These are phyloP conservation scores for Pinna nobilis DNA, from an alignment of 1,140 invertebrate genomes.

Conservation along the genomic window DNA sequence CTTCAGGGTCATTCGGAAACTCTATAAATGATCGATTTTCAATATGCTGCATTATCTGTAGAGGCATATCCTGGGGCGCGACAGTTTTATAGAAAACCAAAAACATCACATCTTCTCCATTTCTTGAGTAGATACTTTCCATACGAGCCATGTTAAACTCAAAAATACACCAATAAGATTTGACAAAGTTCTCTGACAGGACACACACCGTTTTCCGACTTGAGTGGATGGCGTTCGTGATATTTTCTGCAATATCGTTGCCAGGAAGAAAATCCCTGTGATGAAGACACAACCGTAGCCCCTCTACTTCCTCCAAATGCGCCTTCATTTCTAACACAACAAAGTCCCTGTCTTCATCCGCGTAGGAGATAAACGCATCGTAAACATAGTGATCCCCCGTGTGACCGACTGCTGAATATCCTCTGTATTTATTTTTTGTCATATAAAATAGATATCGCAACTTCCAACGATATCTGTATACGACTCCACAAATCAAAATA, in stretches of 20 bases:
- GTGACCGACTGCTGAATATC: neutral
- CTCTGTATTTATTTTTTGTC: constrained; percentile 19
- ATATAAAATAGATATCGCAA: constrained; percentile 52
- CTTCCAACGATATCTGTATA: constrained; percentile 49
- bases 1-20: too few relatives aligned
- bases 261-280: constrained; percentile 61
- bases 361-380: constrained; percentile 39
- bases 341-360: constrained; percentile 26
- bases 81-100: too few relatives aligned
- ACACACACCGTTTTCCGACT: constrained; percentile 54
- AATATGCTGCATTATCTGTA: too few relatives aligned
- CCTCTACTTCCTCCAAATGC: constrained; percentile 19
- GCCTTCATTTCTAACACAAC: constrained; percentile 9
- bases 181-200: constrained; percentile 49
- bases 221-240: constrained; percentile 49
- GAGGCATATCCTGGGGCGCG: too few relatives aligned
- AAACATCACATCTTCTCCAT: neutral
- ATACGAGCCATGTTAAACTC: constrained; percentile 71
- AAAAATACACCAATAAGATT: constrained; percentile 58
- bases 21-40: too few relatives aligned
- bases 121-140: constrained; percentile 7
- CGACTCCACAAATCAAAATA: neutral
- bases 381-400: constrained; percentile 12
- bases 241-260: constrained; percentile 52
- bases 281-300: constrained; percentile 55